phyloP scores from a whole-genome alignment of 1,140 invertebrate species.

The Drosophila littoralis region DNA sequence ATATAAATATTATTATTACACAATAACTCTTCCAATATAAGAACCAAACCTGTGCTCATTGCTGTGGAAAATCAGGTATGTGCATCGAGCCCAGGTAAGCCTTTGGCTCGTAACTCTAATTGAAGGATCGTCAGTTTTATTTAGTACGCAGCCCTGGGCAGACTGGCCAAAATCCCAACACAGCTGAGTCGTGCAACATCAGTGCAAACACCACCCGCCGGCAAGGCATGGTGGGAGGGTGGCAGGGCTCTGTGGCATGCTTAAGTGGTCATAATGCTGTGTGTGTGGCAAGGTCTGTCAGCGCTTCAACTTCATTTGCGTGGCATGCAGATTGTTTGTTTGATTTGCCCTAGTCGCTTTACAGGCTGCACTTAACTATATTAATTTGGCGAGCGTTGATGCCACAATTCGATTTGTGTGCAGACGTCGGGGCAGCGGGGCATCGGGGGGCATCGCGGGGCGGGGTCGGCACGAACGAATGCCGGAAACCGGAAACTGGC shows the following conservation, averaged over 20 bases:
- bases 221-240: neutral
- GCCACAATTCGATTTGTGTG: constrained; percentile 46
- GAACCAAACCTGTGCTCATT: no score
- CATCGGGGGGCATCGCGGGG: no score
- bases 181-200: constrained; percentile 7
- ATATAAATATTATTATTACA: no score
- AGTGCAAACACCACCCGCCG: neutral
- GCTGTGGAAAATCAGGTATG: neutral
- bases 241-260: neutral
- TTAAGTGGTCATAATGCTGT: constrained; percentile 27
- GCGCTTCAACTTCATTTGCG: constrained; percentile 44
- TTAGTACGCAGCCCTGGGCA: neutral
- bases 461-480: constrained; percentile 61
- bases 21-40: no score
- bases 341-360: constrained; percentile 60
- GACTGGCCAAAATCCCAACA: neutral
- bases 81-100: no score
- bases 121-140: neutral
- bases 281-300: constrained; percentile 7
- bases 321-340: constrained; percentile 50
- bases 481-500: constrained; percentile 78
- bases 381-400: constrained; percentile 63
- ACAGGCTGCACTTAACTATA: constrained; percentile 62
- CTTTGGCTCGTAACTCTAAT: no score
- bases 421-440: no score